phyloP scores from a whole-genome alignment of 2,797 vertebrate genomes.

The Gallirallus australis region DNA sequence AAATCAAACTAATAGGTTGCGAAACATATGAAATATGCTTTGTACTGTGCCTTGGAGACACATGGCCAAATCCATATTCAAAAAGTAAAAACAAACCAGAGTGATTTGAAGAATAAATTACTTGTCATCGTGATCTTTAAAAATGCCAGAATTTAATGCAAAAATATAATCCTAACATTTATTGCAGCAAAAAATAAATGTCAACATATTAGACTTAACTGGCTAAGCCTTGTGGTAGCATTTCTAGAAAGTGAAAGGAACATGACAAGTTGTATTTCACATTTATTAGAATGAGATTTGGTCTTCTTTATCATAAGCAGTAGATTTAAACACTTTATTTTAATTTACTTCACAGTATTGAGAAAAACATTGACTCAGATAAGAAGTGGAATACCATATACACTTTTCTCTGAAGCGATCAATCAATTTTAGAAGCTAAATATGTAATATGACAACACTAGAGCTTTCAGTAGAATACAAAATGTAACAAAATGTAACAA shows the following conservation, averaged over 20 bases:
- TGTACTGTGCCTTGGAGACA: slow-evolving; percentile 80
- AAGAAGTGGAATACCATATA: slow-evolving; percentile 67
- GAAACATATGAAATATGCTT: slow-evolving; percentile 81
- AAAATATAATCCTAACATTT: slow-evolving; percentile 87
- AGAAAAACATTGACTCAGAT: slow-evolving; percentile 76
- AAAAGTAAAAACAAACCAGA: slow-evolving; percentile 81
- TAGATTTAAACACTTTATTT: slow-evolving; percentile 83
- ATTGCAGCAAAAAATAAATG: slow-evolving; percentile 86
- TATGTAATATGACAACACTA: slow-evolving; percentile 71
- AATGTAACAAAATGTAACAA: slow-evolving; percentile 43
- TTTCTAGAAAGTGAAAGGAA: slow-evolving; percentile 80
- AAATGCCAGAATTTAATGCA: slow-evolving; percentile 85
- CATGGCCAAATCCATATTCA: slow-evolving; percentile 80
- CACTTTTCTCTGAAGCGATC: slow-evolving; percentile 67
- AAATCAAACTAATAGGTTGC: slow-evolving; percentile 84
- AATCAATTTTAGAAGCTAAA: slow-evolving; percentile 74
- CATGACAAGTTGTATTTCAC: slow-evolving; percentile 82
- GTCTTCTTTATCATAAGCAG: slow-evolving; percentile 81
- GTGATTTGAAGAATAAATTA: slow-evolving; percentile 85
- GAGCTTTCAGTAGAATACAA: slow-evolving; percentile 50
- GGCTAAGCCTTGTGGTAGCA: slow-evolving; percentile 80
- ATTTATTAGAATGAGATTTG: slow-evolving; percentile 81
- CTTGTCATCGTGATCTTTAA: slow-evolving; percentile 86
- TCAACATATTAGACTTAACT: slow-evolving; percentile 84
- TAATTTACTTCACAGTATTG: slow-evolving; percentile 78